Conservation (phyloP, 2,797 vertebrate genomes). For the Phoeniculus purpureus region DNA sequence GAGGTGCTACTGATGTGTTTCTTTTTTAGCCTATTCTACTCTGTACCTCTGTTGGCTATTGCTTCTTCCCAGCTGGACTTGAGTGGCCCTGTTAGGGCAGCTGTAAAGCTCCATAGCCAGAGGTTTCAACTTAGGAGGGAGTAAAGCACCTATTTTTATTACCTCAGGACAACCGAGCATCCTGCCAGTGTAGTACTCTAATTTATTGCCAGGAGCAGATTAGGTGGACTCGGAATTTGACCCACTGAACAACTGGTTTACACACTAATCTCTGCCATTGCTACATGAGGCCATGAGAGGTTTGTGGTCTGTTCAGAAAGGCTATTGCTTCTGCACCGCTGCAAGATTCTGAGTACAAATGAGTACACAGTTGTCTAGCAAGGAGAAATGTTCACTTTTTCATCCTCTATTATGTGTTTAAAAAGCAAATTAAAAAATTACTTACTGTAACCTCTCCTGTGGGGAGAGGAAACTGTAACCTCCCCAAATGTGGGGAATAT, state of each 20-base stretch:
- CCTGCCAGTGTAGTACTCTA: conserved; percentile 4
- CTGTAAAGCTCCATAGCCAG: not conserved
- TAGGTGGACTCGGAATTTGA: conserved; percentile 25
- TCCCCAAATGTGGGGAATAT: not conserved
- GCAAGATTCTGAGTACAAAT: not conserved
- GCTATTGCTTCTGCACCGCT: conserved; percentile 2
- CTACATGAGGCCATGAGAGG: not conserved
- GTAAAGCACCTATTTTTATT: conserved; percentile 14
- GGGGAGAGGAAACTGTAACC: not conserved
- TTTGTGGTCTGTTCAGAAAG: conserved; percentile 37
- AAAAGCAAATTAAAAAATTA: not conserved
- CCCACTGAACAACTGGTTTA: conserved; percentile 26
- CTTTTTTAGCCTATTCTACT: not conserved
- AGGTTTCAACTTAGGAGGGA: conserved; percentile 13
- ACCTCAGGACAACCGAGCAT: not conserved
- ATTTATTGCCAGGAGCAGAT: conserved; percentile 9
- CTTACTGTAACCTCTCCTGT: not conserved
- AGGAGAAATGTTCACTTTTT: not conserved
- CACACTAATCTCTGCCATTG: not conserved
- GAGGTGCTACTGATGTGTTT: not conserved
- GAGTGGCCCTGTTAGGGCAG: conserved; percentile 16
- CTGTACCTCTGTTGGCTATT: not conserved
- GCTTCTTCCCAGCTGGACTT: not conserved
- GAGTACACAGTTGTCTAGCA: not conserved
- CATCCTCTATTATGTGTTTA: not conserved